Percentiles rank a stretch among this genome's conserved stretches.
Evolutionary conservation across 2,888 invertebrate species (phyloP).

Genomic region (Mythimna impura): DNA sequence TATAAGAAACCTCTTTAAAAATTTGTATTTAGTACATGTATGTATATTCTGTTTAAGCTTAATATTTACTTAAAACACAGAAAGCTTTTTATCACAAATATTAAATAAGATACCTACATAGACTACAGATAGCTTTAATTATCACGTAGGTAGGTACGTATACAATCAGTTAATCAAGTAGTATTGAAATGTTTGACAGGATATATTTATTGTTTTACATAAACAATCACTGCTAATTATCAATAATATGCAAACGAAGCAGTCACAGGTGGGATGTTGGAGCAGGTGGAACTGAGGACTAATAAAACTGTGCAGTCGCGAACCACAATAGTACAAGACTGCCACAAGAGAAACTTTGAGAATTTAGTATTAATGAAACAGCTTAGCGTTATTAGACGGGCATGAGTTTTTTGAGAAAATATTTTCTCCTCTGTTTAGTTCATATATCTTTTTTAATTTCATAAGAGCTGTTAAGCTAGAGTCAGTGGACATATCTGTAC

Average conservation of each 20-base stretch:
- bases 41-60: too few relatives aligned
- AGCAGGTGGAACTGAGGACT: conserved; percentile 70
- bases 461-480: too few relatives aligned
- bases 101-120: not conserved
- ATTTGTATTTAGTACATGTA: too few relatives aligned
- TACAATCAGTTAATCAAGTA: conserved; percentile 39
- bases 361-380: conserved; percentile 39
- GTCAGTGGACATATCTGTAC: too few relatives aligned
- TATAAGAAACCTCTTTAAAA: too few relatives aligned
- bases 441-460: not conserved
- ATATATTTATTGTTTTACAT: conserved; percentile 50
- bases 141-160: not conserved
- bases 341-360: conserved; percentile 51
- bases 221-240: conserved; percentile 68
- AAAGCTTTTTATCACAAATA: not conserved
- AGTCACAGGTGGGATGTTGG: conserved; percentile 71
- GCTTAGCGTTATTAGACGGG: conserved; percentile 12
- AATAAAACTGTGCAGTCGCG: conserved; percentile 69
- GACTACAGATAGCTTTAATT: conserved; percentile 8
- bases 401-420: not conserved
- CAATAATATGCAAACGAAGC: conserved; percentile 74
- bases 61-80: too few relatives aligned
- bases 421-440: not conserved
- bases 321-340: conserved; percentile 49
- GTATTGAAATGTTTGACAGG: conserved; percentile 23